Evolutionary conservation across 2,113 vertebrate species (phyloP).

Genomic region (Megaleporinus macrocephalus): DNA sequence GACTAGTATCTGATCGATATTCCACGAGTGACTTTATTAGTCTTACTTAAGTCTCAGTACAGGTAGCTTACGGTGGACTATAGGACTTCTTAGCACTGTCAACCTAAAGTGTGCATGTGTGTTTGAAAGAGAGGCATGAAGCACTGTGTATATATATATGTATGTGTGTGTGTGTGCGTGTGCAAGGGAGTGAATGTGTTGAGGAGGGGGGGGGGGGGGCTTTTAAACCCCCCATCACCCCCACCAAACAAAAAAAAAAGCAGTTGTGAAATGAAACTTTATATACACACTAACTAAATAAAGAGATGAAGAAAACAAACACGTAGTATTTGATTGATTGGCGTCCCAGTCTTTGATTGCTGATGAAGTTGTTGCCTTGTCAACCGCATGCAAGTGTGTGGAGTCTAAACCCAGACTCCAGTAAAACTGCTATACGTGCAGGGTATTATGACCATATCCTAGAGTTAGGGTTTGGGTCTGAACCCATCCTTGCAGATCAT

Average conservation of each 20-base stretch:
- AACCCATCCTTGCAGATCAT: too few relatives aligned
- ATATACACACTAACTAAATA: slow-evolving; percentile 52
- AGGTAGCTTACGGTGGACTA: slow-evolving; percentile 30
- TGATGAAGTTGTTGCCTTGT: too few relatives aligned
- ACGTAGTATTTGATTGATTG: neutral
- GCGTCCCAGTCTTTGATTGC: too few relatives aligned
- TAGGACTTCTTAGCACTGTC: slow-evolving; percentile 41
- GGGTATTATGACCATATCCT: too few relatives aligned
- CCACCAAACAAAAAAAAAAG: too few relatives aligned
- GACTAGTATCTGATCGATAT: slow-evolving; percentile 49
- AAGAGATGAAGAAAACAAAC: slow-evolving; percentile 19
- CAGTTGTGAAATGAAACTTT: slow-evolving; percentile 51
- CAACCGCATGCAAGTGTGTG: too few relatives aligned
- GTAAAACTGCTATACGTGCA: too few relatives aligned
- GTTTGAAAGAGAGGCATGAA: slow-evolving; percentile 24
- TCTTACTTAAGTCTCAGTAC: slow-evolving; percentile 17
- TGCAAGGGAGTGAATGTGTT: neutral
- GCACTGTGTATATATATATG: slow-evolving; percentile 14
- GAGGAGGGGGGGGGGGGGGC: too few relatives aligned
- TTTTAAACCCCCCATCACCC: slow-evolving; percentile 22
- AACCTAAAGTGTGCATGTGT: slow-evolving; percentile 37
- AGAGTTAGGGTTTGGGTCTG: too few relatives aligned
- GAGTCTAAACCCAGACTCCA: too few relatives aligned
- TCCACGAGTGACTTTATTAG: slow-evolving; percentile 24
- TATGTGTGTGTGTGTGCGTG: slow-evolving; percentile 8